Evolutionary conservation across 2,113 vertebrate genomes (phyloP), one percentile per base, ranked within the genome.

Genomic region (Syngnathus typhle): DNA sequence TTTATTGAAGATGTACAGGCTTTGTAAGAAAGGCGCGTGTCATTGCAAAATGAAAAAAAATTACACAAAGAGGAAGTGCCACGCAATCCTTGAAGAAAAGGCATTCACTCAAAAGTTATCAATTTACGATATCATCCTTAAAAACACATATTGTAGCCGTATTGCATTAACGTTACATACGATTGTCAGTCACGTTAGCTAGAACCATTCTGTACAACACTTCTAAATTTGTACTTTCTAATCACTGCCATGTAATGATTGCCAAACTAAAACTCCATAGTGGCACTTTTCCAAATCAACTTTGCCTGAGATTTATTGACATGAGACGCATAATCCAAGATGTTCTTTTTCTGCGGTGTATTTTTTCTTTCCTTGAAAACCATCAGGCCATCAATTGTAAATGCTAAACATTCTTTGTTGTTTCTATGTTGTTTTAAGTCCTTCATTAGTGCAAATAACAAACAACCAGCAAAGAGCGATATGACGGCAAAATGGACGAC

Each of bases 371-470:
- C 43, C 9, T 21, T 75, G 27, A 18, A 73, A 75, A 32, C 27
- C 27, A 46, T 75, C 70, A 59, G 75, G 44, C 62, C 69, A 54
- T 78, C 18, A 51, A 51, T 7, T 51, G 2, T 19, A 51, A 51
- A 51, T 51, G 47, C n/a, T 51, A 3, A 13, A 51, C 19, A 51
- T 32, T 32, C 27, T 32, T 32, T 32, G 27, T 32, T 32, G 27
- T 32, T 32, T 32, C 27, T 80, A 78, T 74, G 82, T 83, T 69
- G 80, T 68, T 83, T 82, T 74, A 82, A 72, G 43, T 23, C 62
- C 76, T 74, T 89, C 61, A 76, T 77, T 89, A 89, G 88, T 91
- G 90, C 90, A 91, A 91, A 88, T 86, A 76, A 86, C 89, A 91
- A 91, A 88, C 85, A 74, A 85, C 74, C 87, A 86, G 81, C 85